phyloP scores from a whole-genome alignment of 2,113 vertebrate species.

The Pteronura brasiliensis region DNA sequence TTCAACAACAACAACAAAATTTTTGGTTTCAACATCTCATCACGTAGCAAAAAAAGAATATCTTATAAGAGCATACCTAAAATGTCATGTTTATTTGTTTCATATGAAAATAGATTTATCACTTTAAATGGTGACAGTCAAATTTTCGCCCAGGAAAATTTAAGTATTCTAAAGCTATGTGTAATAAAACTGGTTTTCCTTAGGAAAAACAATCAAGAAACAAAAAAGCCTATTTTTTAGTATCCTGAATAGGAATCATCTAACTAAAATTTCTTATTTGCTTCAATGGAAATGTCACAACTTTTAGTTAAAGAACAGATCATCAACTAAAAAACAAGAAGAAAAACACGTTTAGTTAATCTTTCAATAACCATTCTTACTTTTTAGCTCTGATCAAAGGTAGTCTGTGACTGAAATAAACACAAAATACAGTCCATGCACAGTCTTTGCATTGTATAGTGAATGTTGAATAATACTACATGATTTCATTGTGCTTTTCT shows the following conservation, averaged over 20 bases:
- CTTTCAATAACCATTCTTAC: not conserved
- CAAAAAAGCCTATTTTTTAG: not conserved
- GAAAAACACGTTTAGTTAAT: not conserved
- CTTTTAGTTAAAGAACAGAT: not conserved
- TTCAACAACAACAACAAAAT: not conserved
- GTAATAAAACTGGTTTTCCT: not conserved
- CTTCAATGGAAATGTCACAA: not conserved
- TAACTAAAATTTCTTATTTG: not conserved
- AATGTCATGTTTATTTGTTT: not conserved
- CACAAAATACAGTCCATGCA: not conserved
- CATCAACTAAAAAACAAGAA: not conserved
- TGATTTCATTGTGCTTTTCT: not conserved
- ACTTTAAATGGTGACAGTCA: not conserved
- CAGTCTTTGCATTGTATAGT: not conserved
- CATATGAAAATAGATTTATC: not conserved
- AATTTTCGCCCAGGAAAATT: not conserved
- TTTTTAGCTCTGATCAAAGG: not conserved
- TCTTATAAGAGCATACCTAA: not conserved
- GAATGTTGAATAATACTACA: not conserved
- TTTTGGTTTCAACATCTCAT: not conserved
- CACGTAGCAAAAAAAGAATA: not conserved
- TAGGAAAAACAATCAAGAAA: not conserved
- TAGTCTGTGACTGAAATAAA: not conserved
- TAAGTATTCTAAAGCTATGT: not conserved
- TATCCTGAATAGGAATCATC: not conserved